A percentile compares a stretch with the other conserved stretches of the same genome.
Conservation (phyloP, 2,797 vertebrate species). For the Tangara arthus region DNA sequence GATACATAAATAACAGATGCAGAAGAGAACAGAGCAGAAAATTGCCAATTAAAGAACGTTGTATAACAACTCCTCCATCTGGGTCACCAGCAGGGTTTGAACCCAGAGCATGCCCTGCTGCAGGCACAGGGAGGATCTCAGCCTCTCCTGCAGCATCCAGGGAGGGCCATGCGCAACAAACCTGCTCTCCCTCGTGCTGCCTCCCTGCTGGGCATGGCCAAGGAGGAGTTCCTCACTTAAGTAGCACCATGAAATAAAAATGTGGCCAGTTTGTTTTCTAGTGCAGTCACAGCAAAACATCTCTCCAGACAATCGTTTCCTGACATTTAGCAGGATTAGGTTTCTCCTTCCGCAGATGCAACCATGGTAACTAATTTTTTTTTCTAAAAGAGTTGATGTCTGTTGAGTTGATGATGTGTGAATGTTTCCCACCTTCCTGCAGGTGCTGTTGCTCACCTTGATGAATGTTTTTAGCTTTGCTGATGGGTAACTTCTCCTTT, state of each 20-base stretch:
- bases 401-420: neutral
- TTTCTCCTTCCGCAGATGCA: neutral
- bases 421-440: conserved; percentile 1
- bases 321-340: neutral
- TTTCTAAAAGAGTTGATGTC: neutral
- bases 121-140: neutral
- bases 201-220: neutral
- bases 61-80: conserved; percentile 56
- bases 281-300: neutral
- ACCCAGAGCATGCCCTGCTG: neutral
- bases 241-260: neutral
- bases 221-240: neutral
- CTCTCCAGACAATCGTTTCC: neutral
- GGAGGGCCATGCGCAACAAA: neutral
- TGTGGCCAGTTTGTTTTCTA: neutral
- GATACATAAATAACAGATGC: conserved; percentile 62
- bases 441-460: conserved; percentile 2
- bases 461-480: neutral
- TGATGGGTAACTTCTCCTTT: neutral
- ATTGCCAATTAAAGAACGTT: conserved; percentile 47
- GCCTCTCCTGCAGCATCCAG: neutral
- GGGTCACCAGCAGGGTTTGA: conserved; percentile 58
- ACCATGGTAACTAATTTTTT: neutral
- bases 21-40: conserved; percentile 63
- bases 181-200: neutral